Percentiles rank a stretch among this genome's conserved stretches.
Evolutionary conservation across 2,888 invertebrate species (phyloP).

Genomic region (Mesorhabditis spiculigera): DNA sequence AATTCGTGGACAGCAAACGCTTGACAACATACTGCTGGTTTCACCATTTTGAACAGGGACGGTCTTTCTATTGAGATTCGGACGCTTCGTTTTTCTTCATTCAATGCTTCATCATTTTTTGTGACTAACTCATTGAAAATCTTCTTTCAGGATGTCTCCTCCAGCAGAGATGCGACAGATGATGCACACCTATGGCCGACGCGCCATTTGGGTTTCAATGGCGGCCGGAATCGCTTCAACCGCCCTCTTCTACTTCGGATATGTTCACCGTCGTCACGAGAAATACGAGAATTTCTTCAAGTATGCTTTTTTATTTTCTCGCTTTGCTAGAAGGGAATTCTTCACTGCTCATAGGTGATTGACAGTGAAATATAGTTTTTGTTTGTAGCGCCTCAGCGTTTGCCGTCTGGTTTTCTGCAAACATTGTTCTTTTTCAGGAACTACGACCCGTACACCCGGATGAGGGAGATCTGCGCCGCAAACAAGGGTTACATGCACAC

Average conservation of each 20-base stretch:
- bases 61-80: too few species aligned
- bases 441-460: conserved; percentile 55
- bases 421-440: conserved; percentile 27
- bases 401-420: conserved; percentile 2
- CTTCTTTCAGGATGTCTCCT: conserved; percentile 36
- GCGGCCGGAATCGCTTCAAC: conserved; percentile 36
- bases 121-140: not conserved
- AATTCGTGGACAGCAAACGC: too few species aligned
- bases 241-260: conserved; percentile 43
- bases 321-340: not conserved
- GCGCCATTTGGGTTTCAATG: conserved; percentile 37
- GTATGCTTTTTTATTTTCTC: conserved; percentile 21
- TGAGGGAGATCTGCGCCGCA: conserved; percentile 51
- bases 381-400: not conserved
- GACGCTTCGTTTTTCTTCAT: too few species aligned
- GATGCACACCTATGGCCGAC: conserved; percentile 44
- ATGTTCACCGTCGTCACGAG: conserved; percentile 49
- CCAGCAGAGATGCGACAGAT: conserved; percentile 45
- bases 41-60: too few species aligned
- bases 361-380: not conserved
- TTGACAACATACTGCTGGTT: too few species aligned
- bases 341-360: not conserved
- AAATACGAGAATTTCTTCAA: conserved; percentile 51
- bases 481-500: conserved; percentile 54
- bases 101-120: too few species aligned